Base-by-base conservation (phyloP, 1,140 invertebrate genomes). In the Micrasema longulum region DNA sequence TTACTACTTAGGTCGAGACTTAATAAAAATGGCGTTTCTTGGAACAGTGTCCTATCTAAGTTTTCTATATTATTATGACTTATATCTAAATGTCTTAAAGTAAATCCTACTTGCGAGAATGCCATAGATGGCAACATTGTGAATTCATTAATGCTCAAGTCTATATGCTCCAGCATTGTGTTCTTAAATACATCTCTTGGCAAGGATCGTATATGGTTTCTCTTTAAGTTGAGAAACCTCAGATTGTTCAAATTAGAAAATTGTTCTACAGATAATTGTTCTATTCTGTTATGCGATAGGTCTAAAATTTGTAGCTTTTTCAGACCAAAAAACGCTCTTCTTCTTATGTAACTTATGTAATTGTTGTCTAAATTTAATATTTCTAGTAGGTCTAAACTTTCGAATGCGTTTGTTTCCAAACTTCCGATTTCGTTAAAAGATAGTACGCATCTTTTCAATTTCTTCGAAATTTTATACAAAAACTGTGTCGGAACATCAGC, bases 21-120 rank as follows among this genome's bases (percentile, higher is more conserved):
- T 18, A 92, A 88, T 26, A 97, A 81, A 78, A 91, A 92, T 38
- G 92, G 91, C n/a, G 92, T 93, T 74, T 91, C 90, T 31, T 93
- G 89, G 79, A 97, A 96, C 81, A 94, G 93, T n/a, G 92, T 95
- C 22, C 92, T 92, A 79, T 96, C 95, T 63, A 97, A 83, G 78
- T 95, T 94, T 77, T 96, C 93, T 47, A 97, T 87, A 57, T 89
- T 89, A 79, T 97, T 97, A 65, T 90, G 85, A 0, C 91, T 91
- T 76, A 97, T 83, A 75, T 94, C 91, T 52, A 97, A 85, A 78
- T 90, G 89, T 60, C 93, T 83, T 45, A 94, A 79, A 0, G 91
- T 93, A 76, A 91, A 89, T 0, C 92, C 92, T n/a, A 94, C 87
- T 80, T 93, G 92, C 0, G 89, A 86, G 22, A 94, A 87, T 6